phyloP scores from a whole-genome alignment of 1,140 invertebrate genomes.

The Plutomurus gul region DNA sequence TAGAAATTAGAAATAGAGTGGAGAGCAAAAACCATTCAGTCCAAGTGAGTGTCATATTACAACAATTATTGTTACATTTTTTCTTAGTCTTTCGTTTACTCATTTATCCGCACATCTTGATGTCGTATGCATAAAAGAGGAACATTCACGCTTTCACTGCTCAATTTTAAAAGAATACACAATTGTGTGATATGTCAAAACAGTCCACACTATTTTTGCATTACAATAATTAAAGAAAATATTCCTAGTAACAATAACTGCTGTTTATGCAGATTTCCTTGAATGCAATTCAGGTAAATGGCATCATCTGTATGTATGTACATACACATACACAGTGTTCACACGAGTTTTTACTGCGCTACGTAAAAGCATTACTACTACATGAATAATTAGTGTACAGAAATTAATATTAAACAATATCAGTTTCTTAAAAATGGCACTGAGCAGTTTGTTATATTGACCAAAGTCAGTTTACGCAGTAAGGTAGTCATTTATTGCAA shows the following conservation, averaged over 20 bases:
- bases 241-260: background rate
- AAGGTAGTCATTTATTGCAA: no score
- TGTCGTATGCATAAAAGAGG: background rate
- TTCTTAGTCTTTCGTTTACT: background rate
- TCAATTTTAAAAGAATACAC: background rate
- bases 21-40: no score
- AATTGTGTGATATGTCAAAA: no score
- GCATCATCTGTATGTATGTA: background rate
- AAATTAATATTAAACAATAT: conserved; percentile 27
- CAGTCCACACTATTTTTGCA: no score
- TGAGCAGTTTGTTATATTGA: conserved; percentile 15
- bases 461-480: background rate
- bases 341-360: no score
- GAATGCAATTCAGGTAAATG: background rate
- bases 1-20: no score
- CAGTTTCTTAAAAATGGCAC: conserved; percentile 20
- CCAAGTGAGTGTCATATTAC: no score
- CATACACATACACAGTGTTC: background rate
- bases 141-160: background rate
- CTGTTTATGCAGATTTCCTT: background rate
- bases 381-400: no score
- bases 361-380: no score
- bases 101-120: background rate
- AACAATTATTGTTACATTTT: no score
- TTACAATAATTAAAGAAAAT: background rate